Base-by-base conservation (phyloP, 2,888 invertebrate genomes). In the Agonopterix subpropinquella region DNA sequence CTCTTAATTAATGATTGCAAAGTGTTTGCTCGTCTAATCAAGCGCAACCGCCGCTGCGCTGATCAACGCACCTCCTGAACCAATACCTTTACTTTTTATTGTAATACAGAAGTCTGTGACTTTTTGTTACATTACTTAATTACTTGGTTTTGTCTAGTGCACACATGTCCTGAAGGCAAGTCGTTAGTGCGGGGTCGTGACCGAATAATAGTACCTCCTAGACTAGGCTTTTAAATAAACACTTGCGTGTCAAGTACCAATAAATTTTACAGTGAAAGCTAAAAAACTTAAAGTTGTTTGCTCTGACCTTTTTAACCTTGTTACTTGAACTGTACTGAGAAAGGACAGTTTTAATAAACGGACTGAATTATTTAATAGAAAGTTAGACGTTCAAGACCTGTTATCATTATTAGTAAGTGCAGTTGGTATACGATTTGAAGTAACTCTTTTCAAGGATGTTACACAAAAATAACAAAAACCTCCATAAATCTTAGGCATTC, bases 231-330 rank as follows among this genome's bases (percentile, higher is more conserved):
- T 57, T 62, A 57, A 55, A 28, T 51, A 48, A 59, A 52, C 58
- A 57, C 56, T 76, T 48, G 82, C 79, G 74, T 84, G 80, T 57
- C 58, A 50, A 53, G 54, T 49, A 53, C 56, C 66, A 55, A 70
- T 76, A 67, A 69, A 65, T 63, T 28, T 51, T 36, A 59, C 56
- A 61, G 65, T 56, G 70, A 74, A 65, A 69, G 66, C 59, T 57
- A 56, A 67, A 42, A 72, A 71, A 63, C 64, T 56, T 57, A 49
- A 57, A 80, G 75, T 80, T 78, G 75, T 75, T 77, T 67, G 75
- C 78, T 73, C 72, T 79, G 77, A 81, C 80, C 79, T 79, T 72
- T 77, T 68, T 66, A 79, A 80, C 80, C 76, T 78, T 76, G 76
- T 69, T 66, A 71, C 69, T 68, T 69, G 66, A 64, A 74, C 64